phyloP scores from a whole-genome alignment of 1,140 invertebrate genomes.

The Megalopta genalis region DNA sequence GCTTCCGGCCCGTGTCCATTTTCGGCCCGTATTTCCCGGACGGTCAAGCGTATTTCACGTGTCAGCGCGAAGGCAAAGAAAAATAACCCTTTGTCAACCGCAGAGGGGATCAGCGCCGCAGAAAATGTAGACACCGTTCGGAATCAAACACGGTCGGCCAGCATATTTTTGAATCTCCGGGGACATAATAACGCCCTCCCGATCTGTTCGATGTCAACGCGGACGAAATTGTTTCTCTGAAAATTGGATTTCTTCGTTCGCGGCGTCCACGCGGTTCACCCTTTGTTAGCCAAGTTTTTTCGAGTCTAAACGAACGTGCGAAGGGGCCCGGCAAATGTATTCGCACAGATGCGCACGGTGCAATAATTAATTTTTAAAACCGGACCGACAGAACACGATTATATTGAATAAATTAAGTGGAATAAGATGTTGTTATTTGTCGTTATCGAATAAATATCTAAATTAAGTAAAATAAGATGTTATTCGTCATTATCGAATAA shows the following conservation, averaged over 20 bases:
- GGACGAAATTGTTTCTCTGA: not conserved
- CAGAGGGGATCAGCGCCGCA: not conserved
- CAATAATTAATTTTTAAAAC: no score
- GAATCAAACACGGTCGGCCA: accelerated
- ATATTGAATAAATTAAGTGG: no score
- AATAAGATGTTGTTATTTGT: no score
- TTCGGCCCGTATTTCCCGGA: conserved; percentile 12
- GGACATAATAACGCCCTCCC: not conserved
- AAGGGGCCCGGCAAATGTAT: no score
- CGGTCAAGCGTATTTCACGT: conserved; percentile 15
- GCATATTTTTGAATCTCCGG: not conserved
- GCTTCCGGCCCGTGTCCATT: conserved; percentile 2
- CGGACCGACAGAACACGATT: no score
- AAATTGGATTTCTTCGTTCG: not conserved
- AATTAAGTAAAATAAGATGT: no score
- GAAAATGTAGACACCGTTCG: not conserved
- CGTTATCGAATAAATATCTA: no score
- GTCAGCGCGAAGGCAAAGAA: conserved; percentile 3
- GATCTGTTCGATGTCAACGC: not conserved
- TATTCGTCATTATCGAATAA: no score
- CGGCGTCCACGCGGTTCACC: no score
- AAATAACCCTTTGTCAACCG: conserved; percentile 14
- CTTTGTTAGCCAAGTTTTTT: no score
- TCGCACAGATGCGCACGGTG: no score
- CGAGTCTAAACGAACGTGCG: no score